Conservation (phyloP, 2,797 vertebrate species). For the Pangasius larnaudii region DNA sequence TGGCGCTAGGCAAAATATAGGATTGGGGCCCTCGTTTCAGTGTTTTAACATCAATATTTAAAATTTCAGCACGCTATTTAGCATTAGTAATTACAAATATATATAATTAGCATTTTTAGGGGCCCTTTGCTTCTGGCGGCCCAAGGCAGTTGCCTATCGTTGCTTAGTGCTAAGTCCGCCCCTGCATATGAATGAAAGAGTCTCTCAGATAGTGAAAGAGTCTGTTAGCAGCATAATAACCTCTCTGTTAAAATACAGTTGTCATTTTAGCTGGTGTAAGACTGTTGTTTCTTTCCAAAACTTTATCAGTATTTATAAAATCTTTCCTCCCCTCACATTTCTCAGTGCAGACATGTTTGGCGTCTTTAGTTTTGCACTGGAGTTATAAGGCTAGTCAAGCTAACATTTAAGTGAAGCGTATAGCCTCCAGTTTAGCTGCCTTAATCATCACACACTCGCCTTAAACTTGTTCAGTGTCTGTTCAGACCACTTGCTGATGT, state of each 20-base stretch:
- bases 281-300: not conserved
- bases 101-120: too few species aligned
- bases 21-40: too few species aligned
- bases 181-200: not conserved
- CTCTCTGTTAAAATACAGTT: not conserved
- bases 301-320: not conserved
- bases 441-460: not conserved
- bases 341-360: not conserved
- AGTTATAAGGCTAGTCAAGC: not conserved
- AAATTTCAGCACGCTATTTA: too few species aligned
- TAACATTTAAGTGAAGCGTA: not conserved
- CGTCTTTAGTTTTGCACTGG: not conserved
- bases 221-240: not conserved
- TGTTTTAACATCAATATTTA: too few species aligned
- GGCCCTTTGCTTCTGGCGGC: too few species aligned
- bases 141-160: too few species aligned
- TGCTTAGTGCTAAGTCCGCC: too few species aligned
- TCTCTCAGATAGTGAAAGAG: not conserved
- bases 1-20: too few species aligned
- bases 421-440: not conserved
- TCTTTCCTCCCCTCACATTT: not conserved
- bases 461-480: not conserved
- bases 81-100: too few species aligned
- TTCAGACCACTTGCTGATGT: constrained; percentile 13
- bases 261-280: not conserved